Evolutionary conservation across 2,797 vertebrate species (phyloP).

Genomic region (Xenentodon cancila): DNA sequence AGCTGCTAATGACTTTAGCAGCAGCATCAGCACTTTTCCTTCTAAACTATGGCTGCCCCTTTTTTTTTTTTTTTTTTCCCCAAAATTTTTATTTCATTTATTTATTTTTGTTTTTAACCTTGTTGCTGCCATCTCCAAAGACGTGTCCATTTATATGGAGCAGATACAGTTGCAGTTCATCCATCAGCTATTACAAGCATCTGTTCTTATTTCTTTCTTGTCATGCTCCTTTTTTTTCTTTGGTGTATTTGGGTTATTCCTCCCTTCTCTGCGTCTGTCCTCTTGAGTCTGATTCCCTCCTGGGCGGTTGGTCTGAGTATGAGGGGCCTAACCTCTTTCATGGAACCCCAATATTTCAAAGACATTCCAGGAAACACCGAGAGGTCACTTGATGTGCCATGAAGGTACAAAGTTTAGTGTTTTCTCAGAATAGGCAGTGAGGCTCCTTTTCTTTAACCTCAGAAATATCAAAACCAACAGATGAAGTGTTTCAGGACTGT

Average conservation of each 20-base stretch:
- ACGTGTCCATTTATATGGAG: not conserved
- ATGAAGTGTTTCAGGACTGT: constrained; percentile 13
- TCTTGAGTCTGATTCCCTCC: constrained; percentile 31
- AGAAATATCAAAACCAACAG: not conserved
- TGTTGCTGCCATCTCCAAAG: constrained; percentile 7
- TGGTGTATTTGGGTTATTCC: not conserved
- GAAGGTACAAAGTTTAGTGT: constrained; percentile 47
- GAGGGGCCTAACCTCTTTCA: constrained; percentile 40
- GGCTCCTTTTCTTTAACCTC: not conserved
- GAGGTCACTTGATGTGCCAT: constrained; percentile 54
- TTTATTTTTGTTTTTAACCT: no score
- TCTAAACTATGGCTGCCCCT: constrained; percentile 20
- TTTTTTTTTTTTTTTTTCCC: not conserved
- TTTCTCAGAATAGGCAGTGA: constrained; percentile 28
- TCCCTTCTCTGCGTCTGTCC: constrained; percentile 1
- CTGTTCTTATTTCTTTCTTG: not conserved
- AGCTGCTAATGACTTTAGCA: constrained; percentile 67
- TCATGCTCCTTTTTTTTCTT: no score
- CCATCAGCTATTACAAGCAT: constrained; percentile 31
- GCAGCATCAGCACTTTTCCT: constrained; percentile 38
- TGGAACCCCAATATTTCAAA: constrained; percentile 59
- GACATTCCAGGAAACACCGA: constrained; percentile 54
- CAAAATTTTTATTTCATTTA: no score
- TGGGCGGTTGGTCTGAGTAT: constrained; percentile 31
- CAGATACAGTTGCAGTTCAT: constrained; percentile 35